phyloP scores from a whole-genome alignment of 2,797 vertebrate species.

The Dallia pectoralis region DNA sequence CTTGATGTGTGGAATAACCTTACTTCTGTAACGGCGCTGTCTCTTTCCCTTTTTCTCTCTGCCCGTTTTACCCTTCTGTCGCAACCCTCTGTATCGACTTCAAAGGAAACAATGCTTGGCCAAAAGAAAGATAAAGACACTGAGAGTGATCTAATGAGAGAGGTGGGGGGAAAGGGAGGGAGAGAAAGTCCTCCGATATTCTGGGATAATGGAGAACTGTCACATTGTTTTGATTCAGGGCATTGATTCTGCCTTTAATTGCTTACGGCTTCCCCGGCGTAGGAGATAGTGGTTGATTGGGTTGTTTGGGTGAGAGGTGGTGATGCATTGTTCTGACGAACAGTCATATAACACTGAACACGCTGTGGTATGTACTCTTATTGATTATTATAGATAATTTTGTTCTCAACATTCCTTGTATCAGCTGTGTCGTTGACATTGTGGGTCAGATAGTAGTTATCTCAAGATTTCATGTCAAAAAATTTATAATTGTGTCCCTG shows the following conservation, averaged over 20 bases:
- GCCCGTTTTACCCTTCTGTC: conserved; percentile 8
- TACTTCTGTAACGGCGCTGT: conserved; percentile 11
- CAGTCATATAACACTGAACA: conserved; percentile 70
- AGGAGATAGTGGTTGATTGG: conserved; percentile 39
- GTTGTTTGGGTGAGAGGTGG: conserved; percentile 58
- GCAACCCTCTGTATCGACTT: neutral
- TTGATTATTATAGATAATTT: conserved; percentile 37
- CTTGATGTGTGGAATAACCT: conserved; percentile 37
- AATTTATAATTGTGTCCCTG: neutral
- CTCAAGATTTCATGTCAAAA: neutral
- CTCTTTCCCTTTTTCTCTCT: conserved; percentile 8
- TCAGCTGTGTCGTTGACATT: conserved; percentile 49
- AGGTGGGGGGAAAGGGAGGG: conserved; percentile 3
- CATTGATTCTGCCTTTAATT: conserved; percentile 75
- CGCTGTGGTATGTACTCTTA: conserved; percentile 65
- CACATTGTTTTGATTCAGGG: conserved; percentile 71
- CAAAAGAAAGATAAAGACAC: conserved; percentile 26
- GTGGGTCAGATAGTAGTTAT: neutral
- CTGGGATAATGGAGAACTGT: conserved; percentile 74
- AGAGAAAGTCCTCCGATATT: conserved; percentile 54
- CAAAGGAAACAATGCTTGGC: conserved; percentile 7
- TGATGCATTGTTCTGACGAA: conserved; percentile 66
- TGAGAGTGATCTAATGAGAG: neutral
- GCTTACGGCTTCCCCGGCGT: conserved; percentile 58
- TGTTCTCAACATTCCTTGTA: conserved; percentile 65